A percentile compares a stretch with the other conserved stretches of the same genome.
These are phyloP conservation scores for Oreochromis tanganicae DNA, from an alignment of 2,113 vertebrate species.

Conservation along the genomic window DNA sequence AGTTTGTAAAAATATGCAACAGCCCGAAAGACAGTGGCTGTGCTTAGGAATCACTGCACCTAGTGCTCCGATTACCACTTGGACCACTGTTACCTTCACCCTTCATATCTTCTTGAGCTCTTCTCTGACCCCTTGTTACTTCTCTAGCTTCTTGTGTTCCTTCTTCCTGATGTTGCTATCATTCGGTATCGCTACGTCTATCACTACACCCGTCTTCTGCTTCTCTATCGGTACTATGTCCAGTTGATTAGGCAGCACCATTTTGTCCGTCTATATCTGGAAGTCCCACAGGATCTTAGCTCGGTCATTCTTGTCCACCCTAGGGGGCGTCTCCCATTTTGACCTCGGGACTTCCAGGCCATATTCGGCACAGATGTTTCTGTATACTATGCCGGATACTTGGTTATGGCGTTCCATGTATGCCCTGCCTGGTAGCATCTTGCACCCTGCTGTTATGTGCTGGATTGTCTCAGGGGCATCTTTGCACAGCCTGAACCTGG, in stretches of 20 bases:
- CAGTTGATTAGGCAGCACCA: too few relatives aligned
- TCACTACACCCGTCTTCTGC: too few relatives aligned
- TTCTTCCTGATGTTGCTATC: not conserved
- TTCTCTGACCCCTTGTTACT: not conserved
- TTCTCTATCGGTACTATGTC: too few relatives aligned
- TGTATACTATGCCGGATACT: fast-evolving
- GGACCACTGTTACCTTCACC: not conserved
- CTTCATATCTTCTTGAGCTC: not conserved
- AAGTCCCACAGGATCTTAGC: not conserved
- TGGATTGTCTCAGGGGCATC: not conserved
- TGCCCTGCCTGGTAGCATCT: not conserved
- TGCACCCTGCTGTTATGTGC: not conserved
- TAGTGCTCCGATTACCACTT: not conserved
- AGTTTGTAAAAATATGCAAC: not conserved
- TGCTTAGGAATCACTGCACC: not conserved
- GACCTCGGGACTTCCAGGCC: not conserved
- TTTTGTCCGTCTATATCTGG: not conserved
- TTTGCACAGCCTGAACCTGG: not conserved
- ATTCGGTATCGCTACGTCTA: not conserved
- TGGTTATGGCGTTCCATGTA: not conserved
- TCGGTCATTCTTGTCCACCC: not conserved
- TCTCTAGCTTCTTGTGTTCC: not conserved
- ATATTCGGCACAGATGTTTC: not conserved
- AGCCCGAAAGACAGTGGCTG: not conserved
- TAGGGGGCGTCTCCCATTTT: not conserved